Percentiles rank a stretch among this genome's conserved stretches.
Conservation (phyloP, 2,888 invertebrate genomes). For the Caenorhabditis wallacei region DNA sequence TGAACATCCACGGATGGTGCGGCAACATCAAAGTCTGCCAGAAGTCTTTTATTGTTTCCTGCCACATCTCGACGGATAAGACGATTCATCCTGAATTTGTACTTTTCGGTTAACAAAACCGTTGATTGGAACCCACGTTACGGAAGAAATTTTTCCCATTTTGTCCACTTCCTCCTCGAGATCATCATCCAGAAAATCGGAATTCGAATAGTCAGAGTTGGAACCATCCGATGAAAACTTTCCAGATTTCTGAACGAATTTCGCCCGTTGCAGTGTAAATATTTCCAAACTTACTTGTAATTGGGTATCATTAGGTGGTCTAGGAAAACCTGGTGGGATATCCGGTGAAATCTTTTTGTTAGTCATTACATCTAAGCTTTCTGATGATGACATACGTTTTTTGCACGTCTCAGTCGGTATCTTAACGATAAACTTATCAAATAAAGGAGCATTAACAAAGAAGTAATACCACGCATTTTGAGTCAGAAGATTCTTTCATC, state of each 20-base stretch:
- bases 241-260: conserved; percentile 4
- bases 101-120: background rate
- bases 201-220: conserved; percentile 16
- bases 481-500: conserved; percentile 63
- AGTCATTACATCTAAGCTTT: conserved; percentile 50
- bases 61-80: conserved; percentile 52
- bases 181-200: conserved; percentile 48
- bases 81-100: conserved; percentile 50
- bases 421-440: conserved; percentile 17
- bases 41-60: background rate
- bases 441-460: background rate
- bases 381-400: background rate
- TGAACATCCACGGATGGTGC: conserved; percentile 72
- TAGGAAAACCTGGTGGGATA: conserved; percentile 59
- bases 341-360: conserved; percentile 44
- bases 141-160: conserved; percentile 26
- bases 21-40: conserved; percentile 69
- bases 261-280: background rate
- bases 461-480: conserved; percentile 59
- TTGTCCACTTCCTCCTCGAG: conserved; percentile 38
- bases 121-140: conserved; percentile 9
- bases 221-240: conserved; percentile 14
- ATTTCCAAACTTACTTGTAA: conserved; percentile 5
- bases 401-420: conserved; percentile 57
- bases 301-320: conserved; percentile 56